phyloP scores from a whole-genome alignment of 2,113 vertebrate species.

The Accipiter cooperii region DNA sequence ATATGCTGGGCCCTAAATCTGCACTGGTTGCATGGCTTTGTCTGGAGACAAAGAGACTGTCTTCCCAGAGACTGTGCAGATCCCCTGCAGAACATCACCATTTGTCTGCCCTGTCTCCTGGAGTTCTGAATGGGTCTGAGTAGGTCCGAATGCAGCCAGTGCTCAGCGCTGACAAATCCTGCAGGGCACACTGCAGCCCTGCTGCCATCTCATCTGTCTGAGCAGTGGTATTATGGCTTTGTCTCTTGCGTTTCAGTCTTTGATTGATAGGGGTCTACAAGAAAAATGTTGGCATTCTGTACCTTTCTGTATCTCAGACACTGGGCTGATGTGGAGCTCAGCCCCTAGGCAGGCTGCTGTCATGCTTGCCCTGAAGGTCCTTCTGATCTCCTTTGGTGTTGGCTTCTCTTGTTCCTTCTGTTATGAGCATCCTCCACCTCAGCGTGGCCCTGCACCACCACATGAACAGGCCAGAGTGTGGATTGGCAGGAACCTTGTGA shows the following conservation, averaged over 20 bases:
- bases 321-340: not conserved
- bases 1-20: not conserved
- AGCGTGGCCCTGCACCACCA: not conserved
- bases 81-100: accelerated
- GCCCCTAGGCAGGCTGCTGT: not conserved
- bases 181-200: not conserved
- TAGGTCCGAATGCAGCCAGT: not conserved
- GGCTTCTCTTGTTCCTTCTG: not conserved
- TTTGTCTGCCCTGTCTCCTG: not conserved
- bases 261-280: not conserved
- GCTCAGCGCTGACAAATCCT: not conserved
- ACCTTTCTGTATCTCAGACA: not conserved
- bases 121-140: not conserved
- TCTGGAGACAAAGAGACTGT: no score
- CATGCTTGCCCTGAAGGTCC: not conserved
- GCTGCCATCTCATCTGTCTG: not conserved
- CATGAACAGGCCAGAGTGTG: not conserved
- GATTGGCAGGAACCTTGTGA: not conserved
- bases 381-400: not conserved
- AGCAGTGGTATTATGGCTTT: not conserved
- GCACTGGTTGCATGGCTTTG: not conserved
- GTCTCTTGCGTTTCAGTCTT: not conserved
- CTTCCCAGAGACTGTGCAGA: not conserved
- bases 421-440: not conserved
- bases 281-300: not conserved